Evolutionary conservation across 2,797 vertebrate species (phyloP).

Genomic region (Erpetoichthys calabaricus): DNA sequence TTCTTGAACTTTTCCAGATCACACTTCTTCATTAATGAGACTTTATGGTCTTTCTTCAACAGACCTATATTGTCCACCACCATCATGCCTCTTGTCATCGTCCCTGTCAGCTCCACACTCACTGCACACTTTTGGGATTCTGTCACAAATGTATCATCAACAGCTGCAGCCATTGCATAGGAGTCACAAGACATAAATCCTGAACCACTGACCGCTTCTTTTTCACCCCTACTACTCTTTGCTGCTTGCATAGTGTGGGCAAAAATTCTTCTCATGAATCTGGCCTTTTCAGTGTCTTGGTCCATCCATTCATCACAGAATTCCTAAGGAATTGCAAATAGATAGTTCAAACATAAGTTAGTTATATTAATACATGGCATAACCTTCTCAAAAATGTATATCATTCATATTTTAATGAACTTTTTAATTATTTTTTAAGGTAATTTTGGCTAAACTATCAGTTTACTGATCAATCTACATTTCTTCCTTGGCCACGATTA

Average conservation of each 20-base stretch:
- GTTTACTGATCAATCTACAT: too few species aligned
- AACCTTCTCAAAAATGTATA: too few species aligned
- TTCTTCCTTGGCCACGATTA: too few species aligned
- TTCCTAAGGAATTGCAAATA: slow-evolving; percentile 29
- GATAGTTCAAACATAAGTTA: too few species aligned
- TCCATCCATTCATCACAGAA: slow-evolving; percentile 55
- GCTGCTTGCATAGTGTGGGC: slow-evolving; percentile 30
- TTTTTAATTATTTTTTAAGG: too few species aligned
- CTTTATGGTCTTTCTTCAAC: slow-evolving; percentile 40
- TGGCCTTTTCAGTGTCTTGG: slow-evolving; percentile 52
- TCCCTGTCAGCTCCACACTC: slow-evolving; percentile 48
- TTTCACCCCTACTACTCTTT: slow-evolving; percentile 17
- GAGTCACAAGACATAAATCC: slow-evolving; percentile 62
- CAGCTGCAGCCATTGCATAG: slow-evolving; percentile 55
- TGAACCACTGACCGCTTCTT: slow-evolving; percentile 25
- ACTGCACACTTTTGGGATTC: slow-evolving; percentile 32
- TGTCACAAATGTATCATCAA: slow-evolving; percentile 38
- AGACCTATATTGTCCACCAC: slow-evolving; percentile 39
- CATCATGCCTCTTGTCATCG: slow-evolving; percentile 56
- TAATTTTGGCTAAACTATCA: too few species aligned
- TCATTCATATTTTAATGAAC: too few species aligned
- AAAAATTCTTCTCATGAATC: slow-evolving; percentile 52
- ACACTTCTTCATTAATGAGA: slow-evolving; percentile 46
- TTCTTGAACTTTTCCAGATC: slow-evolving; percentile 46
- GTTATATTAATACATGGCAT: too few species aligned